These are phyloP conservation scores for Eretmocerus hayati DNA, from an alignment of 2,888 invertebrate species.

Conservation along the genomic window DNA sequence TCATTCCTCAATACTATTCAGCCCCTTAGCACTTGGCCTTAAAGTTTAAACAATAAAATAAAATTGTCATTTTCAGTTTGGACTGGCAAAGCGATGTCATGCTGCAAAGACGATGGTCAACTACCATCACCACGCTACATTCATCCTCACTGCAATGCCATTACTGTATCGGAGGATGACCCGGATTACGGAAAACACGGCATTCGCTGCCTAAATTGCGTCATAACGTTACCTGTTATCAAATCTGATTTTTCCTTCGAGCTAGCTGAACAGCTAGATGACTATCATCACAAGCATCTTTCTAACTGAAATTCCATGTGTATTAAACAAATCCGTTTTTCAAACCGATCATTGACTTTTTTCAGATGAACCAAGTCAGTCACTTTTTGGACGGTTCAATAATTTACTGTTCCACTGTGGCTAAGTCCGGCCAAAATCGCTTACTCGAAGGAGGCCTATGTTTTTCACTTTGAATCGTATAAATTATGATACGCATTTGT, in stretches of 20 bases:
- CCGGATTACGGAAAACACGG: conserved; percentile 55
- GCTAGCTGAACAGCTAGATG: conserved; percentile 65
- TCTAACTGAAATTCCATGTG: no score
- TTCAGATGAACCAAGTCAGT: conserved; percentile 73
- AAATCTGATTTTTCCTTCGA: conserved; percentile 69
- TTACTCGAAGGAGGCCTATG: conserved; percentile 59
- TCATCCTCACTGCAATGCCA: conserved; percentile 71
- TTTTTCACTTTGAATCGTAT: no score
- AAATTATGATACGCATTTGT: no score
- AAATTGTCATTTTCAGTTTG: conserved; percentile 54
- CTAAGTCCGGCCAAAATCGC: conserved; percentile 57
- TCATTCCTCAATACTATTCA: no score
- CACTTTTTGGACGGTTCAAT: conserved; percentile 75
- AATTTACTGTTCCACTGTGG: conserved; percentile 66
- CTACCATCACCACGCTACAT: conserved; percentile 59
- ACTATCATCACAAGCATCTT: no score
- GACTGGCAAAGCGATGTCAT: conserved; percentile 62
- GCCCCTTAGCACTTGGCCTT: no score
- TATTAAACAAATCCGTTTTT: background rate
- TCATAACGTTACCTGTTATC: conserved; percentile 68
- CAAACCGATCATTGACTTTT: background rate
- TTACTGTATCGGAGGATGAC: conserved; percentile 58
- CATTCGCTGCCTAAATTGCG: conserved; percentile 71
- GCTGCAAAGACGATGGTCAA: conserved; percentile 59
- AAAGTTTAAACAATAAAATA: background rate